phyloP scores from a whole-genome alignment of 2,888 invertebrate genomes.

The Stenichneumon culpator region DNA sequence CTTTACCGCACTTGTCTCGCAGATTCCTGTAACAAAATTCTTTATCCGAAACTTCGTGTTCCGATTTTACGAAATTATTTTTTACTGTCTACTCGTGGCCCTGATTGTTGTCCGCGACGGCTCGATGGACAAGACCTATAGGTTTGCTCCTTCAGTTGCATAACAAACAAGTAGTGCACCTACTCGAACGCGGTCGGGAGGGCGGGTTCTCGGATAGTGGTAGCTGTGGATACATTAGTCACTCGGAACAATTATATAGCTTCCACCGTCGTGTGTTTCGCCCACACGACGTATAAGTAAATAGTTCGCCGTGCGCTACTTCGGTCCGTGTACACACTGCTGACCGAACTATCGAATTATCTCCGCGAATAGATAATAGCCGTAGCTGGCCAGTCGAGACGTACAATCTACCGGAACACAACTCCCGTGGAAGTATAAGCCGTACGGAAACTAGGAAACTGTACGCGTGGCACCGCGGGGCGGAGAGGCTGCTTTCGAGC shows the following conservation, averaged over 20 bases:
- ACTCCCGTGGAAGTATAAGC: not conserved
- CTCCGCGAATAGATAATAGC: constrained; percentile 31
- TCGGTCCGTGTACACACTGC: constrained; percentile 9
- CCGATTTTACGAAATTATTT: too few relatives aligned
- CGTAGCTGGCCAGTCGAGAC: constrained; percentile 24
- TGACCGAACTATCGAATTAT: constrained; percentile 38
- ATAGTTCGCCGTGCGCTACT: constrained; percentile 8
- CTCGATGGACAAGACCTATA: not conserved
- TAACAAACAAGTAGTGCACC: not conserved
- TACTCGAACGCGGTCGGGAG: not conserved
- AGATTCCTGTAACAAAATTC: too few relatives aligned
- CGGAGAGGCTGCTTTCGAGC: not conserved
- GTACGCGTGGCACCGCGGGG: not conserved
- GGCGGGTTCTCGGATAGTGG: not conserved
- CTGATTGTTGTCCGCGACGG: too few relatives aligned
- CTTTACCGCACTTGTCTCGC: too few relatives aligned
- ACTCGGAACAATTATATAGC: constrained; percentile 4
- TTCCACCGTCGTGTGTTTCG: not conserved
- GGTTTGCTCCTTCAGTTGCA: not conserved
- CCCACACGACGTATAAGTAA: not conserved
- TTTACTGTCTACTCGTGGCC: too few relatives aligned
- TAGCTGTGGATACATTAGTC: constrained; percentile 5
- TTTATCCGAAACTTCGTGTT: too few relatives aligned
- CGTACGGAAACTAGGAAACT: constrained; percentile 7
- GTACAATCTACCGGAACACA: constrained; percentile 20